These are phyloP conservation scores for Lindbergichthys nudifrons DNA, from an alignment of 2,797 vertebrate species.

Conservation along the genomic window DNA sequence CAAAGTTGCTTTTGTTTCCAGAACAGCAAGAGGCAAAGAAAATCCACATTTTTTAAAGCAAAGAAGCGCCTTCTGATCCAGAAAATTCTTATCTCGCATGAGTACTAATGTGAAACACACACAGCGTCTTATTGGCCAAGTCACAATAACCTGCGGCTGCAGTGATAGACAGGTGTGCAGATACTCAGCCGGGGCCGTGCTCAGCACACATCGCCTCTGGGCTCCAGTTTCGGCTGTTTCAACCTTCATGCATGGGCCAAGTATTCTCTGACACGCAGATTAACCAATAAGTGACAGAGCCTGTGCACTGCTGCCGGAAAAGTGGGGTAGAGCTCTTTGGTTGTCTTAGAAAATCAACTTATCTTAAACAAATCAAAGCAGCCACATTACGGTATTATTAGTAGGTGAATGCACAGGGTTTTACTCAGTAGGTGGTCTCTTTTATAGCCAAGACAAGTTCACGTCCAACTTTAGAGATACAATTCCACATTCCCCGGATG, in stretches of 20 bases:
- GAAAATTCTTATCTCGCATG: conserved; percentile 37
- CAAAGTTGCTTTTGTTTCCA: conserved; percentile 3
- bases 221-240: conserved; percentile 56
- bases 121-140: conserved; percentile 19
- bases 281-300: conserved; percentile 27
- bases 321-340: neutral
- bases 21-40: conserved; percentile 8
- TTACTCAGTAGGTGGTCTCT: conserved; percentile 58
- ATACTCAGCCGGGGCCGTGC: conserved; percentile 34
- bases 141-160: conserved; percentile 53
- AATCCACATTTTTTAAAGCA: conserved; percentile 1
- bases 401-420: conserved; percentile 18
- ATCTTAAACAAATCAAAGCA: conserved; percentile 19
- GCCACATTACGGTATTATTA: conserved; percentile 23
- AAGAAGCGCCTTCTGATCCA: conserved; percentile 12
- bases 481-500: conserved; percentile 84
- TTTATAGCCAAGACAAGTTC: conserved; percentile 66
- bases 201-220: conserved; percentile 63
- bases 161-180: conserved; percentile 81
- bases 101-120: conserved; percentile 51
- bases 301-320: conserved; percentile 19
- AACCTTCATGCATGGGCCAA: conserved; percentile 48
- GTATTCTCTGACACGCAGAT: conserved; percentile 42
- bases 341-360: conserved; percentile 1
- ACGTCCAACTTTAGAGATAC: conserved; percentile 70